Conservation (phyloP, 2,797 vertebrate species). For the Muscicapa comitata region DNA sequence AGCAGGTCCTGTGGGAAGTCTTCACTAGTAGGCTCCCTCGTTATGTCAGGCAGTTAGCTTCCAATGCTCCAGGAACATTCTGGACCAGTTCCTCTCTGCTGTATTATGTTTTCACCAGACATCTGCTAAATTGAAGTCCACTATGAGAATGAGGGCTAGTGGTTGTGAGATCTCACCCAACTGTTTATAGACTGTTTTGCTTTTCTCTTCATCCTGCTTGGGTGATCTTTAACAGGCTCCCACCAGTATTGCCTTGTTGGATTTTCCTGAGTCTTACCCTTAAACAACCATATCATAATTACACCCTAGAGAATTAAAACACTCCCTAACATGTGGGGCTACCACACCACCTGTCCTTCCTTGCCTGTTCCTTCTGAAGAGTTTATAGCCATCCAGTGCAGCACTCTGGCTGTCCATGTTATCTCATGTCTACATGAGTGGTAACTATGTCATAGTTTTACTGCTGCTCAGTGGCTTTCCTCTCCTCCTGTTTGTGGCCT, state of each 20-base stretch:
- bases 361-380: background rate
- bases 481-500: background rate
- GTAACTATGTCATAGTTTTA: background rate
- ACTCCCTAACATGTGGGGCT: background rate
- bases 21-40: background rate
- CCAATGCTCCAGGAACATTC: background rate
- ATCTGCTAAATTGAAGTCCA: background rate
- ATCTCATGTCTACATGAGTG: background rate
- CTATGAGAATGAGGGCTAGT: background rate
- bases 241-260: background rate
- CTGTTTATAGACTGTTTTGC: rapidly evolving
- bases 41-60: background rate
- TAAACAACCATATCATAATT: rapidly evolving
- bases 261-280: background rate
- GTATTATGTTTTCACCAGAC: background rate
- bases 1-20: background rate
- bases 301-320: background rate
- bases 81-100: background rate
- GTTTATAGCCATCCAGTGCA: background rate
- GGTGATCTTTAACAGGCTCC: background rate
- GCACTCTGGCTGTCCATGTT: background rate
- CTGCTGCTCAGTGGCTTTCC: background rate
- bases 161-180: background rate
- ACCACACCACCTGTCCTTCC: background rate
- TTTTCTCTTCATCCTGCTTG: background rate